Evolutionary conservation across 2,888 invertebrate species (phyloP), one percentile per base, ranked within the genome.

Genomic region (Phalangium opilio): DNA sequence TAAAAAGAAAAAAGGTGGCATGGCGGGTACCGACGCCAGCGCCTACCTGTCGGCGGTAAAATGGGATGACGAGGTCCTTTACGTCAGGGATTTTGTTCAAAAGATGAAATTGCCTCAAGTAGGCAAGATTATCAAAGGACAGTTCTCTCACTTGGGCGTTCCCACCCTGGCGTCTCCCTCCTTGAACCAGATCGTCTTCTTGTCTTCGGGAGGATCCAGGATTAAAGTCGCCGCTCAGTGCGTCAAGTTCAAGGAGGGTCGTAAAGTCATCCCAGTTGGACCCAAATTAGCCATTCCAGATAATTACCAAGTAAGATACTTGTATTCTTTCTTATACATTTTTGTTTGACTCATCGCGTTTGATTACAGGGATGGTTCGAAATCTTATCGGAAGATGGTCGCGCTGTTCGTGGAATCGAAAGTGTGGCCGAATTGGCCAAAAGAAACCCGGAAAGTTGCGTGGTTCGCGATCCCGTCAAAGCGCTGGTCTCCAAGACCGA

Each of bases 81-180:
- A 55, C 17, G 56, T 68, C 39, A 63, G 63, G 54, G 67, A 69
- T 21, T 64, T 67, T 50, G 48, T 61, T 7, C 55, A 55, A 50
- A 62, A 60, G 43, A 51, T 58, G 41, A 56, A 59, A 66, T 82
- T 69, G 50, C 91, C 91, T 12, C 80, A 79, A 58, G 80, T 90
- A 58, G 84, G 86, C 49, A 87, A 87, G 67, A 83, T 91, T 62
- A 82, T 85, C 60, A 89, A 90, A 68, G 91, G 93, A 55, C 89
- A 90, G 66, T 91, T 90, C 70, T 81, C 83, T 56, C 83, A 83
- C 48, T 75, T 93, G 44, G 91, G 91, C 21, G 86, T 85, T 15
- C 86, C 89, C 2, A 82, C 84, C 0, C 69, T 86, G 41, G 84
- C 87, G 34, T 84, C 82, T 60, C 86, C 86, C 4, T 80, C 84